phyloP scores from a whole-genome alignment of 1,140 invertebrate species.

The Cydia fagiglandana region DNA sequence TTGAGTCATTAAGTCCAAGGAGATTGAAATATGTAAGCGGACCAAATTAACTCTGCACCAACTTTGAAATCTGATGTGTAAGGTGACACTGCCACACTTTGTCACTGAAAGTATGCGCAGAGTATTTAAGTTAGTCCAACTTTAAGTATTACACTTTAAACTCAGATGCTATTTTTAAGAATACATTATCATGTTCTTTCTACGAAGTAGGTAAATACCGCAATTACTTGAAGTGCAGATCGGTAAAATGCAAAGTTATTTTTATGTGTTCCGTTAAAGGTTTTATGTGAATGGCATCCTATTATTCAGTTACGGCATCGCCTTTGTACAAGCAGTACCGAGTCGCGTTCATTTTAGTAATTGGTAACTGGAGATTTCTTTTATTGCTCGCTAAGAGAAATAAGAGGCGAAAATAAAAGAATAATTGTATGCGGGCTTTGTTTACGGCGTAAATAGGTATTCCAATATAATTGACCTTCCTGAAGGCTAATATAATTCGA shows the following conservation, averaged over 20 bases:
- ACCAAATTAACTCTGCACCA: too few relatives aligned
- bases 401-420: conserved; percentile 46
- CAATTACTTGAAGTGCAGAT: conserved; percentile 5
- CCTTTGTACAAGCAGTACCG: conserved; percentile 27
- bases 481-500: background rate
- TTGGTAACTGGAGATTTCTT: conserved; percentile 42
- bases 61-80: too few relatives aligned
- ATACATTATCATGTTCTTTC: background rate
- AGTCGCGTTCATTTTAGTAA: conserved; percentile 45
- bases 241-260: conserved; percentile 21
- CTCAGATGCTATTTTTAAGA: background rate
- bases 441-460: conserved; percentile 37
- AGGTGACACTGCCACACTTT: too few relatives aligned
- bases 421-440: conserved; percentile 53
- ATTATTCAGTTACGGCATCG: conserved; percentile 25
- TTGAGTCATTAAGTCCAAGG: too few relatives aligned
- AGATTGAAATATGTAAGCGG: too few relatives aligned
- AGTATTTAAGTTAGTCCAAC: too few relatives aligned
- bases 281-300: conserved; percentile 20
- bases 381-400: conserved; percentile 41
- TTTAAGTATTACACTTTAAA: too few relatives aligned
- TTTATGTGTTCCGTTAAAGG: conserved; percentile 13
- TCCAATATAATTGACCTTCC: background rate
- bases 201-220: background rate
- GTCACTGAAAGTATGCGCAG: too few relatives aligned